Conservation (phyloP, 2,797 vertebrate species). For the Megalops cyprinoides region DNA sequence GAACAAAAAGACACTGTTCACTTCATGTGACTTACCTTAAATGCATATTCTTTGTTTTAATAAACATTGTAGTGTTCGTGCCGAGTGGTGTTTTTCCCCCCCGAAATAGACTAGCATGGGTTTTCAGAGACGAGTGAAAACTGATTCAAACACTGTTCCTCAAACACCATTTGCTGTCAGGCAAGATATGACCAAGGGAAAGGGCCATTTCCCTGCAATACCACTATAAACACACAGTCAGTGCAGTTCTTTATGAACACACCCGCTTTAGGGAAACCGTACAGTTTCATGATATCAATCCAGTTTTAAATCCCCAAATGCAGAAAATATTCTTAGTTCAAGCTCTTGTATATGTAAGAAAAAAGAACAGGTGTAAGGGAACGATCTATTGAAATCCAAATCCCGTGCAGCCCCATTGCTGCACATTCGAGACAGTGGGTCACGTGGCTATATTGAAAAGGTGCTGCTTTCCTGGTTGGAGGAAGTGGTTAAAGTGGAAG, state of each 20-base stretch:
- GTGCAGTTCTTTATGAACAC: neutral
- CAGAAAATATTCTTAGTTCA: neutral
- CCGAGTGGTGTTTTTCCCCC: neutral
- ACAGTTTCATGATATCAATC: neutral
- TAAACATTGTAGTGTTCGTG: neutral
- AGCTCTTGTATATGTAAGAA: neutral
- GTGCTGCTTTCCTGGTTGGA: too few species aligned
- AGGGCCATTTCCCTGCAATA: neutral
- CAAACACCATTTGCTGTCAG: neutral
- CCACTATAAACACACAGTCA: neutral
- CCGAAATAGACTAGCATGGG: neutral
- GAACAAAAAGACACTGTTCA: neutral
- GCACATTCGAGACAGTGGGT: neutral
- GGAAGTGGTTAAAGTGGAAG: too few species aligned
- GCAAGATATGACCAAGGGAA: neutral
- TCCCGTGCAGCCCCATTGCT: neutral
- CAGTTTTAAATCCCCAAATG: neutral
- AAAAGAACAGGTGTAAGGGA: neutral
- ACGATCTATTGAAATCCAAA: neutral
- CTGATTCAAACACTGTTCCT: neutral
- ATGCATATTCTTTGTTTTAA: neutral
- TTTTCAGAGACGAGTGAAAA: neutral
- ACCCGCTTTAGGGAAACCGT: neutral
- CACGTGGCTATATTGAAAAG: neutral
- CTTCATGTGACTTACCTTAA: neutral